Percentiles rank a stretch among this genome's conserved stretches.
Conservation (phyloP, 2,113 vertebrate species). For the Chaenogobius annularis region DNA sequence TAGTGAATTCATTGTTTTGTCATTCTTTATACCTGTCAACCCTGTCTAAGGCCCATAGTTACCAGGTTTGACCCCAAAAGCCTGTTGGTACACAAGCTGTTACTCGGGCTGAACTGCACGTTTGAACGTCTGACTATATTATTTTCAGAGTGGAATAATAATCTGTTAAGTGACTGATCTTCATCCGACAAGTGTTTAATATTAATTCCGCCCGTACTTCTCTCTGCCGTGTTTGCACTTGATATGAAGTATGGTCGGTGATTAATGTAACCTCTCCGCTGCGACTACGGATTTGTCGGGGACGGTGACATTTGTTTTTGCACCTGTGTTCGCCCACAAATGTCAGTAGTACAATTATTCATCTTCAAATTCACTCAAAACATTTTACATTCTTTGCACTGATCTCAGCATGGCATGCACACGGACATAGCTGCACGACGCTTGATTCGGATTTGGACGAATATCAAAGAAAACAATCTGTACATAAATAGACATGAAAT, state of each 20-base stretch:
- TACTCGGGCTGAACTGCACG: neutral
- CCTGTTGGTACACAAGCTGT: neutral
- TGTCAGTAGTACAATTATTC: constrained; percentile 33
- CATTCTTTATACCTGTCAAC: too few species aligned
- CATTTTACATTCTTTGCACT: constrained; percentile 25
- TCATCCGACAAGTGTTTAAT: constrained; percentile 34
- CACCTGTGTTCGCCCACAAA: constrained; percentile 31
- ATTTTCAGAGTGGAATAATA: constrained; percentile 21
- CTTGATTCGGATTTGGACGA: too few species aligned
- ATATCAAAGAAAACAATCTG: too few species aligned
- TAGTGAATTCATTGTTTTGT: neutral
- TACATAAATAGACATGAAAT: too few species aligned
- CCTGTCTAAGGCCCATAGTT: too few species aligned
- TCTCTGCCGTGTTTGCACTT: constrained; percentile 38
- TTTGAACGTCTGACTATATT: neutral
- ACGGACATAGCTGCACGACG: too few species aligned
- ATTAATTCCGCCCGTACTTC: constrained; percentile 31
- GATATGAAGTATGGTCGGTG: constrained; percentile 31
- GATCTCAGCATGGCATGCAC: constrained; percentile 4
- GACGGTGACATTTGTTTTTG: constrained; percentile 36
- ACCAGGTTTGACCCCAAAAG: too few species aligned
- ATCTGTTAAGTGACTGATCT: constrained; percentile 29
- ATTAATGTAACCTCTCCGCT: constrained; percentile 50
- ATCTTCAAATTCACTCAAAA: constrained; percentile 25
- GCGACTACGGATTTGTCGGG: constrained; percentile 39